phyloP scores from a whole-genome alignment of 1,140 invertebrate genomes.

The Lordiphosa collinella region DNA sequence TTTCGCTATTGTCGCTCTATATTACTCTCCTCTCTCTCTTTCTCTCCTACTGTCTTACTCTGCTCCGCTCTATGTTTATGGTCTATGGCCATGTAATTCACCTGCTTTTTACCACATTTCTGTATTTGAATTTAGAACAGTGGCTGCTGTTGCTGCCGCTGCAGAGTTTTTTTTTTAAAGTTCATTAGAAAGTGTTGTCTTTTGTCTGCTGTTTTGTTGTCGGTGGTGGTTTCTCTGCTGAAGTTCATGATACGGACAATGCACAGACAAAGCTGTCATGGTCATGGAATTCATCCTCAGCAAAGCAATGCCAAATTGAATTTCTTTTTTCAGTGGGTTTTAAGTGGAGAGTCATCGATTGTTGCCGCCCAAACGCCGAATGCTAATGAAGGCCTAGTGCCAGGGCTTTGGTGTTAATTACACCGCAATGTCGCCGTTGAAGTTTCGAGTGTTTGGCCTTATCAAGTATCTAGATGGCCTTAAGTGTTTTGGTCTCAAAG shows the following conservation, averaged over 20 bases:
- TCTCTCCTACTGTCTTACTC: slow-evolving; percentile 3
- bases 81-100: slow-evolving; percentile 69
- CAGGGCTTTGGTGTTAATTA: slow-evolving; percentile 61
- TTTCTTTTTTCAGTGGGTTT: slow-evolving; percentile 10
- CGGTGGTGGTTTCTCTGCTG: slow-evolving; percentile 16
- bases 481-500: slow-evolving; percentile 53
- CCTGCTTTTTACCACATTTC: slow-evolving; percentile 42
- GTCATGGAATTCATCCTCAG: slow-evolving; percentile 27
- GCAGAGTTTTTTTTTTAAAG: slow-evolving; percentile 48
- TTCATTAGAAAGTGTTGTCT: slow-evolving; percentile 69
- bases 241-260: slow-evolving; percentile 46
- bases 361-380: slow-evolving; percentile 11
- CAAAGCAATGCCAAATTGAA: slow-evolving; percentile 19
- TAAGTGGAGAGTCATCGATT: slow-evolving; percentile 27
- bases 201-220: slow-evolving; percentile 21
- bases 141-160: background rate
- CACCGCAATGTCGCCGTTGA: slow-evolving; percentile 33
- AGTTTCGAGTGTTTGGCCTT: background rate
- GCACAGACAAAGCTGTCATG: slow-evolving; percentile 47
- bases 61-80: slow-evolving; percentile 48
- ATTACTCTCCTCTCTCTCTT: background rate
- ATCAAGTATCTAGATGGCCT: slow-evolving; percentile 20
- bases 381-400: slow-evolving; percentile 22
- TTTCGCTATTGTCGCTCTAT: slow-evolving; percentile 58
- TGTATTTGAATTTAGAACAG: slow-evolving; percentile 60